Evolutionary conservation across 2,797 vertebrate genomes (phyloP).

Genomic region (Pangasius sanitwongsei): DNA sequence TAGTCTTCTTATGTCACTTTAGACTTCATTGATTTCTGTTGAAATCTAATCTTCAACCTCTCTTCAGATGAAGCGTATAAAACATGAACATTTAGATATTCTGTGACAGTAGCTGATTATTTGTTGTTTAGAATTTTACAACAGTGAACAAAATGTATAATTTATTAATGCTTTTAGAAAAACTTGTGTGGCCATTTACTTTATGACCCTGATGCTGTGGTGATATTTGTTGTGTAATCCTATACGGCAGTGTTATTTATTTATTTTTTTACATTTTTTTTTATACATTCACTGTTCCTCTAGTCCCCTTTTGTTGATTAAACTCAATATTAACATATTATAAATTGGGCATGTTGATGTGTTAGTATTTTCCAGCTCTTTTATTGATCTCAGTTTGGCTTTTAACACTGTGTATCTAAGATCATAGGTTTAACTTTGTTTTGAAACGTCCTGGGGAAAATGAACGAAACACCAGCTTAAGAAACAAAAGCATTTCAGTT

Average conservation of each 20-base stretch:
- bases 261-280: too few relatives aligned
- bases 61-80: neutral
- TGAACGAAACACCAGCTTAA: neutral
- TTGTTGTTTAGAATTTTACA: neutral
- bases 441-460: neutral
- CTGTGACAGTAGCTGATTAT: neutral
- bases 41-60: neutral
- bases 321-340: neutral
- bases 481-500: neutral
- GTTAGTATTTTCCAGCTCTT: neutral
- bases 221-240: slow-evolving; percentile 37
- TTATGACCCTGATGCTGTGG: slow-evolving; percentile 62
- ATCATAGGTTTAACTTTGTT: neutral
- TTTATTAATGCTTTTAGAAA: slow-evolving; percentile 41
- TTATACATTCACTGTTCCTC: neutral
- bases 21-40: neutral
- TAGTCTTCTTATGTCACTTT: neutral
- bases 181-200: neutral
- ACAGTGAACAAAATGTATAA: neutral
- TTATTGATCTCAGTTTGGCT: neutral
- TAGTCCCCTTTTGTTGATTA: neutral
- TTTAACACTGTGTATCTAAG: neutral
- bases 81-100: neutral
- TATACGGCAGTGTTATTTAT: neutral
- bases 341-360: neutral